Percentiles rank a stretch among this genome's conserved stretches.
Evolutionary conservation across 2,797 vertebrate species (phyloP).

Genomic region (Myioborus miniatus): DNA sequence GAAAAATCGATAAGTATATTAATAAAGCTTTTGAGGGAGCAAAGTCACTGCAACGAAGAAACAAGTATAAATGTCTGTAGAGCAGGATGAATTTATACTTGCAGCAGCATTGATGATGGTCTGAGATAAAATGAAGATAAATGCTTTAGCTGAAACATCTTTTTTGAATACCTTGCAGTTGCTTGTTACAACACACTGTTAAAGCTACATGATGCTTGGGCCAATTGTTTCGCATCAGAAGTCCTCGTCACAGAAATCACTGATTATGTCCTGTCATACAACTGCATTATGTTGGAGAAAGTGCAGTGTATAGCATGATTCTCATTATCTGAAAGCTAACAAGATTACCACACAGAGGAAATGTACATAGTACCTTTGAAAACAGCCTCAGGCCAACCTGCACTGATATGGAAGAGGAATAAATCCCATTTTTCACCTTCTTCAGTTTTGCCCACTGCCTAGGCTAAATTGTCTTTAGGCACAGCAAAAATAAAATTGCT

Average conservation of each 20-base stretch:
- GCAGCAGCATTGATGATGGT: background rate
- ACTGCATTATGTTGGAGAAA: background rate
- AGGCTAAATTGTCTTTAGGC: background rate
- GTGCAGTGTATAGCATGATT: background rate
- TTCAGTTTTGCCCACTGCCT: background rate
- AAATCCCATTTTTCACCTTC: background rate
- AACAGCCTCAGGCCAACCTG: background rate
- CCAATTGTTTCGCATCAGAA: background rate
- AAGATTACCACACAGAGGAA: background rate
- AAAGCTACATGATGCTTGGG: background rate
- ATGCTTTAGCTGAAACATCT: background rate
- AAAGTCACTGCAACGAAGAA: background rate
- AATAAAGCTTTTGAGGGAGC: background rate
- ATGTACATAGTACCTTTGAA: background rate
- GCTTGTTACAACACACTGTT: background rate
- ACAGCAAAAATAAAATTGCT: background rate
- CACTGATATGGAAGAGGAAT: background rate
- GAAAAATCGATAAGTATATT: background rate
- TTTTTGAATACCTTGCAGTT: background rate
- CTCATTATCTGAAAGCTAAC: background rate
- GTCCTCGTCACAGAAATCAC: background rate
- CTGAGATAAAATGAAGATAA: background rate
- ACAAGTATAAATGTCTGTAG: background rate
- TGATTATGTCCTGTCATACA: background rate
- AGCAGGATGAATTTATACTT: background rate